These are phyloP conservation scores for Orgyia antiqua DNA, from an alignment of 2,888 invertebrate species.

Conservation along the genomic window DNA sequence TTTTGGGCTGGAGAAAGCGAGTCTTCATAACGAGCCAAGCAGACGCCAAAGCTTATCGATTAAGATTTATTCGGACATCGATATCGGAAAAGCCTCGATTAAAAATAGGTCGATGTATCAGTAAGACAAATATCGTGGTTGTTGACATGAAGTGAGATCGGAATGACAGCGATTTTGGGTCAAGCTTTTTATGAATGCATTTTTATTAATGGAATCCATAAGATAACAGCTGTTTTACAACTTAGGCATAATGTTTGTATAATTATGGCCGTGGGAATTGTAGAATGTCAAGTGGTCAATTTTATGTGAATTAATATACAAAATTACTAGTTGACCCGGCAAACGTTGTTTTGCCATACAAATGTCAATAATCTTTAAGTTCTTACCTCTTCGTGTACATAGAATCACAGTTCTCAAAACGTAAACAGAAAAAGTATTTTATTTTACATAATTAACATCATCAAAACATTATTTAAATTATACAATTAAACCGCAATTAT, in stretches of 20 bases:
- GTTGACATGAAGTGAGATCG: slow-evolving; percentile 11
- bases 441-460: too few relatives aligned
- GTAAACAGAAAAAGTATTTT: too few relatives aligned
- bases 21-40: slow-evolving; percentile 28
- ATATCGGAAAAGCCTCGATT: slow-evolving; percentile 28
- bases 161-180: slow-evolving; percentile 6
- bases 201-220: slow-evolving; percentile 3
- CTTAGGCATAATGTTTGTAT: slow-evolving; percentile 2
- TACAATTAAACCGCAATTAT: too few relatives aligned
- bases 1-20: slow-evolving; percentile 55
- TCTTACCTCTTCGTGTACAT: too few relatives aligned
- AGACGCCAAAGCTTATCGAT: slow-evolving; percentile 30
- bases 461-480: too few relatives aligned
- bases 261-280: slow-evolving; percentile 1
- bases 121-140: slow-evolving; percentile 10
- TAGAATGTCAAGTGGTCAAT: background rate
- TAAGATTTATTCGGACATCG: slow-evolving; percentile 31
- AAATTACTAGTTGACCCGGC: too few relatives aligned
- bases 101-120: slow-evolving; percentile 17
- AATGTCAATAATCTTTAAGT: too few relatives aligned
- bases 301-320: background rate
- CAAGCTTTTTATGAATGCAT: slow-evolving; percentile 4
- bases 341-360: too few relatives aligned
- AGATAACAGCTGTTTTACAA: slow-evolving; percentile 2
- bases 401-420: too few relatives aligned